These are phyloP conservation scores for Lepidurus arcticus DNA, from an alignment of 1,140 invertebrate genomes.

Conservation along the genomic window DNA sequence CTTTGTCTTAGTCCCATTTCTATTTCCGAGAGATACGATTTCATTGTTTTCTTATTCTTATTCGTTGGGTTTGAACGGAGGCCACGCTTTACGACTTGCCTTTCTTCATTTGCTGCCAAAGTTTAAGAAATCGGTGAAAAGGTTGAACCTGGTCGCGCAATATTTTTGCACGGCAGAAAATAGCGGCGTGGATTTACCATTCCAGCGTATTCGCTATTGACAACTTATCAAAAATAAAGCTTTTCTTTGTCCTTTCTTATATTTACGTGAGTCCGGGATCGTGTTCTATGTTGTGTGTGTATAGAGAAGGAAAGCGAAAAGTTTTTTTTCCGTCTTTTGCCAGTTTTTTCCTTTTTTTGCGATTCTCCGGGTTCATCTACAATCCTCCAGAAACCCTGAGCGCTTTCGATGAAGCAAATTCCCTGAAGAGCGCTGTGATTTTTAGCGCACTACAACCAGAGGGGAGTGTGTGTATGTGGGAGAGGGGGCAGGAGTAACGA, in stretches of 20 bases:
- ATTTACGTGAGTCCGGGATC: not conserved
- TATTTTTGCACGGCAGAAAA: slow-evolving; percentile 7
- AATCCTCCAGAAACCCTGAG: slow-evolving; percentile 4
- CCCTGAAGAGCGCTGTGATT: not conserved
- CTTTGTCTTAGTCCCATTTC: no score
- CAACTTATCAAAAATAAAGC: slow-evolving; percentile 17
- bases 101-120: not conserved
- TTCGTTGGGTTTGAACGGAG: no score
- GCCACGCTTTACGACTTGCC: not conserved
- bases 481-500: not conserved
- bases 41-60: no score
- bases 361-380: not conserved
- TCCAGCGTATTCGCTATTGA: not conserved
- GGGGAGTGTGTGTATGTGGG: not conserved
- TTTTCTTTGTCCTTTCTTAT: not conserved
- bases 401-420: not conserved
- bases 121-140: no score
- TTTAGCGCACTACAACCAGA: not conserved
- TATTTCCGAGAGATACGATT: no score
- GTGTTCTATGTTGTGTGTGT: no score
- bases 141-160: no score
- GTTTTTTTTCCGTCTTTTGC: no score
- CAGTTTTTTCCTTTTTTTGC: no score
- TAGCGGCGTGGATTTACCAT: not conserved
- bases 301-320: no score